phyloP scores from a whole-genome alignment of 2,797 vertebrate genomes.

The Gila robusta region DNA sequence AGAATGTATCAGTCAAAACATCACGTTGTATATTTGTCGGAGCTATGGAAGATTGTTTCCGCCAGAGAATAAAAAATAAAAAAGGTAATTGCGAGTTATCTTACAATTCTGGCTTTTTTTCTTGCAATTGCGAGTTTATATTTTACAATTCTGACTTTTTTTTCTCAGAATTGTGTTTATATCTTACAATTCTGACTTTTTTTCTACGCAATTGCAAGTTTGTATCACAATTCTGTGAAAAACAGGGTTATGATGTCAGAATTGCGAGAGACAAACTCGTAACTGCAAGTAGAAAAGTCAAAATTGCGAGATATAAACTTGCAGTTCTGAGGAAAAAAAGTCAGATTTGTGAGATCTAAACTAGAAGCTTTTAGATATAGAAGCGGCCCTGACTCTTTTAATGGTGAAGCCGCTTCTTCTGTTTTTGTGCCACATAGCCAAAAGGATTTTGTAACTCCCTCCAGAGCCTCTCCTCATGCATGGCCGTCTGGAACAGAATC shows the following conservation, averaged over 20 bases:
- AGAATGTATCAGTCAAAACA: not conserved
- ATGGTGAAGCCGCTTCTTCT: conserved; percentile 54
- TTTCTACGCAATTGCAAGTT: too few species aligned
- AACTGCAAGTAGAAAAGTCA: not conserved
- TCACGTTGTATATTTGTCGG: not conserved
- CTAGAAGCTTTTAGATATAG: not conserved
- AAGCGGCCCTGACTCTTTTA: conserved; percentile 10
- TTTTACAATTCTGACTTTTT: not conserved
- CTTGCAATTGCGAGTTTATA: not conserved
- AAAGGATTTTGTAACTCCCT: conserved; percentile 77
- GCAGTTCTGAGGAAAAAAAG: not conserved
- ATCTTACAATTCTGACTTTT: too few species aligned
- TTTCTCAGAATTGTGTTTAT: not conserved
- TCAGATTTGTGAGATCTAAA: not conserved
- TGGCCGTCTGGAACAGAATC: conserved; percentile 53
- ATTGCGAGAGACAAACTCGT: not conserved
- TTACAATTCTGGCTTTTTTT: not conserved
- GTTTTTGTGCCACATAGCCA: conserved; percentile 69
- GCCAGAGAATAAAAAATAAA: not conserved
- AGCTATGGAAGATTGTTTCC: not conserved
- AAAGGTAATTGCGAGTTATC: not conserved
- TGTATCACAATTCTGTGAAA: not conserved
- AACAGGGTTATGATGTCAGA: not conserved
- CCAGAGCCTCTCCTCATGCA: conserved; percentile 42
- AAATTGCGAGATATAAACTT: not conserved